A percentile compares a stretch with the other conserved stretches of the same genome.
Evolutionary conservation across 92 coral and sea anemone genomes (phyloP).

Genomic region (Diadumene lineata): DNA sequence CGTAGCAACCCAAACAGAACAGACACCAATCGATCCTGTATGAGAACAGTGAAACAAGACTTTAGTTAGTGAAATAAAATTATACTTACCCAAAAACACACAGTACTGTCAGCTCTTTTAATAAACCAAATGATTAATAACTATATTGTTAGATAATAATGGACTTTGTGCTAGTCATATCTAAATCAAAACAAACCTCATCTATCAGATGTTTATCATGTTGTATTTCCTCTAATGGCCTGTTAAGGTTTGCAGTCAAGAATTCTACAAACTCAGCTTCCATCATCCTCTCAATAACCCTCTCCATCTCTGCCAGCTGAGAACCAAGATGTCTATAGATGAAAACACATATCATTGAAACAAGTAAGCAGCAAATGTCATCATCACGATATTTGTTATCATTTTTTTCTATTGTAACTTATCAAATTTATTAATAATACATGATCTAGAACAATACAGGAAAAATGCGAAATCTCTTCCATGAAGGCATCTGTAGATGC

Average conservation of each 20-base stretch:
- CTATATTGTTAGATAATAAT: neutral
- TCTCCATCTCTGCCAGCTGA: slow-evolving; percentile 97
- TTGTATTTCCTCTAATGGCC: slow-evolving; percentile 61
- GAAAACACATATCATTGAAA: neutral
- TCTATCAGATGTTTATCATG: slow-evolving; percentile 82
- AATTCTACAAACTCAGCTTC: slow-evolving; percentile 96
- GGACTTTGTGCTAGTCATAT: neutral
- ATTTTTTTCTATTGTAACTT: too few species aligned
- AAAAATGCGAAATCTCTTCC: too few species aligned
- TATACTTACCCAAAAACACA: too few species aligned
- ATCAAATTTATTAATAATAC: too few species aligned
- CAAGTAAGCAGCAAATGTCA: too few species aligned
- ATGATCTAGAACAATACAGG: too few species aligned
- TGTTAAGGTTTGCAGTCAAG: slow-evolving; percentile 86
- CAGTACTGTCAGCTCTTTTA: too few species aligned
- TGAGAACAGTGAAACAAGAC: too few species aligned
- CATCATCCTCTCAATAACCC: slow-evolving; percentile 98
- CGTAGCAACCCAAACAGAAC: slow-evolving; percentile 97
- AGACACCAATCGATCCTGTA: slow-evolving; percentile 91
- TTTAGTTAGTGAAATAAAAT: too few species aligned
- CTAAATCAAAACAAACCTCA: slow-evolving; percentile 68
- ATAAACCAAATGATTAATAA: too few species aligned
- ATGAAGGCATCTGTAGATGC: too few species aligned
- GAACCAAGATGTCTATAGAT: slow-evolving; percentile 86
- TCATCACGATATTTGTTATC: too few species aligned